These are phyloP conservation scores for Lasioglossum zephyrum DNA, from an alignment of 2,888 invertebrate genomes.

Conservation along the genomic window DNA sequence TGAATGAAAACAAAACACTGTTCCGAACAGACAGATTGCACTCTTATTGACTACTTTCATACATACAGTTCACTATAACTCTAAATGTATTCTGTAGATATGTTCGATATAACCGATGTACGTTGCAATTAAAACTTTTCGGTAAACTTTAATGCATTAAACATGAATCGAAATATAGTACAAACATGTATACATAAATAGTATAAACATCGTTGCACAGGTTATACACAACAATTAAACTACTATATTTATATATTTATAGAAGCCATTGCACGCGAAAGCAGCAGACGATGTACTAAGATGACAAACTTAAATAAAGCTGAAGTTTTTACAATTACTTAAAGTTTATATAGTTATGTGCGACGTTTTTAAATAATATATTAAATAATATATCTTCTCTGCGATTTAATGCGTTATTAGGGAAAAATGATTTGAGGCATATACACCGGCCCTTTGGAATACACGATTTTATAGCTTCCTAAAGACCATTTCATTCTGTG, in stretches of 20 bases:
- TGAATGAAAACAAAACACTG: not conserved
- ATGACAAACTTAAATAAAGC: conserved; percentile 11
- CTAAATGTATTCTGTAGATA: not conserved
- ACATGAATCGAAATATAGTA: not conserved
- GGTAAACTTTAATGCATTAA: not conserved
- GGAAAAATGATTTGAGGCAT: not conserved
- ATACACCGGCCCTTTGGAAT: not conserved
- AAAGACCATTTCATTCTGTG: not conserved
- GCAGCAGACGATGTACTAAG: not conserved
- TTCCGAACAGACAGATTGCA: not conserved
- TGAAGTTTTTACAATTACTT: not conserved
- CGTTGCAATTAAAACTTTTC: not conserved
- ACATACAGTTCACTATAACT: not conserved
- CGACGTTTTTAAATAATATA: not conserved
- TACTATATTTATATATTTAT: not conserved
- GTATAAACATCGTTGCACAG: not conserved
- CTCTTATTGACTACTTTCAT: not conserved
- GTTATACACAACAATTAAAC: not conserved
- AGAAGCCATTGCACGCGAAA: conserved; percentile 7
- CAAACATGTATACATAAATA: not conserved
- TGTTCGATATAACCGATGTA: not conserved
- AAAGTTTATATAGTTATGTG: not conserved
- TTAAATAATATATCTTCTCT: not conserved
- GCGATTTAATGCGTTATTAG: not conserved
- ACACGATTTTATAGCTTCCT: not conserved